phyloP scores from a whole-genome alignment of 1,140 invertebrate species.

The Apis laboriosa region DNA sequence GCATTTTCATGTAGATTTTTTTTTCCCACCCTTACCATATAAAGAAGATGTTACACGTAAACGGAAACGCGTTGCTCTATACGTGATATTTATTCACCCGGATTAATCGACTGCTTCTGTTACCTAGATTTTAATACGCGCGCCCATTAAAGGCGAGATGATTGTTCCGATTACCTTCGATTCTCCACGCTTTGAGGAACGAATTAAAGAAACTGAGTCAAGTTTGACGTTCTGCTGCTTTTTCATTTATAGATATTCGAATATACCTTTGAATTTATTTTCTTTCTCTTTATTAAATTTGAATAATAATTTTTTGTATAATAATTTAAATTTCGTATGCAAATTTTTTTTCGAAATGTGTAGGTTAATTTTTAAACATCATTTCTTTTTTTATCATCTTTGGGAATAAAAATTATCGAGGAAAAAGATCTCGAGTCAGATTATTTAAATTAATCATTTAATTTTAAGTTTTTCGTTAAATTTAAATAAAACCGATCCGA shows the following conservation, averaged over 20 bases:
- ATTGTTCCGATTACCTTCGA: background rate
- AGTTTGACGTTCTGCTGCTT: background rate
- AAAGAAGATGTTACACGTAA: conserved; percentile 7
- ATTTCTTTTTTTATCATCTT: too few relatives aligned
- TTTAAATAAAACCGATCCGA: background rate
- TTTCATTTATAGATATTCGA: background rate
- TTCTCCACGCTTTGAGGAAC: background rate
- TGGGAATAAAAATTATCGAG: too few relatives aligned
- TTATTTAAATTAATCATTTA: background rate
- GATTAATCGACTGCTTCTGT: conserved; percentile 28
- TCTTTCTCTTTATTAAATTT: background rate
- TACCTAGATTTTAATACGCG: conserved; percentile 15
- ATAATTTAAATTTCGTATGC: too few relatives aligned
- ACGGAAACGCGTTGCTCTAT: background rate
- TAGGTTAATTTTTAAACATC: too few relatives aligned
- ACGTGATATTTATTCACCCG: conserved; percentile 19
- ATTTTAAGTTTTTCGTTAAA: background rate
- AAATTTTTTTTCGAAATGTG: too few relatives aligned
- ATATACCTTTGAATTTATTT: too few relatives aligned
- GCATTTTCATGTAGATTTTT: conserved; percentile 33
- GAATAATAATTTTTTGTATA: too few relatives aligned
- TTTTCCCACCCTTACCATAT: too few relatives aligned
- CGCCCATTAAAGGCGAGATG: conserved; percentile 5
- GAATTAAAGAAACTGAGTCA: background rate
- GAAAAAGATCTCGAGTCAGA: too few relatives aligned